phyloP scores from a whole-genome alignment of 1,140 invertebrate species.

The Lysiphlebus fabarum region DNA sequence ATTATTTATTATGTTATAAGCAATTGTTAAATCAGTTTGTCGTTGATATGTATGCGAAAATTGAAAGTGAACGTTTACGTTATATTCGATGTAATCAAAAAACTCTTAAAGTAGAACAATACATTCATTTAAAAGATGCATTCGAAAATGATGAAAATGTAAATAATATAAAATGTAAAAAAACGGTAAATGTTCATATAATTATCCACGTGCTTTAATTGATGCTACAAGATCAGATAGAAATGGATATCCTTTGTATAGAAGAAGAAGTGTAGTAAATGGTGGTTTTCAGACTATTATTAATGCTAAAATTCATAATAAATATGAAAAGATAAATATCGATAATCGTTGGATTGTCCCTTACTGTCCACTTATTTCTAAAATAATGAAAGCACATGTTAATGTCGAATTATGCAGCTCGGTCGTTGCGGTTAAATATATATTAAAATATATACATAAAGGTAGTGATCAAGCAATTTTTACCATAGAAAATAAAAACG shows the following conservation, averaged over 20 bases:
- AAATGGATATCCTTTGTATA: slow-evolving; percentile 26
- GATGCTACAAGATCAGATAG: slow-evolving; percentile 41
- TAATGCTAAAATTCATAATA: background rate
- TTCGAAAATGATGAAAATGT: slow-evolving; percentile 19
- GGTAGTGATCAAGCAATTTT: slow-evolving; percentile 38
- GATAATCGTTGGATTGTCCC: slow-evolving; percentile 49
- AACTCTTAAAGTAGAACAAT: slow-evolving; percentile 1
- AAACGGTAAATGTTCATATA: slow-evolving; percentile 46
- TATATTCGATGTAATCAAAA: slow-evolving; percentile 34
- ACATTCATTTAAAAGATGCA: background rate
- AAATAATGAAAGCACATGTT: slow-evolving; percentile 40
- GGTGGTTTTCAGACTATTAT: background rate
- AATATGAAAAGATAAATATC: slow-evolving; percentile 25
- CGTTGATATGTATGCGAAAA: slow-evolving; percentile 45
- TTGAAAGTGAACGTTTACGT: slow-evolving; percentile 37
- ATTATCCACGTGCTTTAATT: slow-evolving; percentile 34
- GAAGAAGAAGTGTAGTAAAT: slow-evolving; percentile 17
- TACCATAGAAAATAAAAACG: slow-evolving; percentile 27
- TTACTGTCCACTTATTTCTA: slow-evolving; percentile 38
- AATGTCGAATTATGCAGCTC: slow-evolving; percentile 47
- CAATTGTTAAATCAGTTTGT: slow-evolving; percentile 38
- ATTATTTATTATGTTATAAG: slow-evolving; percentile 32
- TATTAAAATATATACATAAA: slow-evolving; percentile 51
- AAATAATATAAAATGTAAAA: slow-evolving; percentile 33
- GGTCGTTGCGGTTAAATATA: slow-evolving; percentile 47